These are phyloP conservation scores for Phalacrocorax carbo DNA, from an alignment of 2,113 vertebrate species.

Conservation along the genomic window DNA sequence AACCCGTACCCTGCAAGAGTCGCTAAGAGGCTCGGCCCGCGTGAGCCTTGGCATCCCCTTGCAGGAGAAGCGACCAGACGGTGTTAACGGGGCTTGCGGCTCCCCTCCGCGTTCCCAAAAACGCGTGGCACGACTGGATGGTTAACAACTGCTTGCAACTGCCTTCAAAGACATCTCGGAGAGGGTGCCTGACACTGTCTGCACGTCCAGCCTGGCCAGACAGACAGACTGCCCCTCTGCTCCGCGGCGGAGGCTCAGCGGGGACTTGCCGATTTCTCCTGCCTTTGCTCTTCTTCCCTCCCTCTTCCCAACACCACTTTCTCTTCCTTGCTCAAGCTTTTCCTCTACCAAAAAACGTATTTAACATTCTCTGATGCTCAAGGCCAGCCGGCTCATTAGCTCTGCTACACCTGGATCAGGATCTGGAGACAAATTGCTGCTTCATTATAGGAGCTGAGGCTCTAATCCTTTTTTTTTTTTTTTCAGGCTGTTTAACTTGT, in stretches of 20 bases:
- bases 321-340: neutral
- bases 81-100: neutral
- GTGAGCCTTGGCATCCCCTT: accelerated
- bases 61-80: neutral
- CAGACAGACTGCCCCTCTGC: neutral
- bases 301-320: neutral
- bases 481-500: slow-evolving; percentile 66
- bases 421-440: slow-evolving; percentile 69
- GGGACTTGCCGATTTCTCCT: neutral
- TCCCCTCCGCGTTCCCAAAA: neutral
- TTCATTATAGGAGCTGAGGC: slow-evolving; percentile 70
- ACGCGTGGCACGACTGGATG: neutral
- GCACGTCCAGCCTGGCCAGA: neutral
- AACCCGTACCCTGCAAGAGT: accelerated
- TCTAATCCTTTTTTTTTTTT: slow-evolving; percentile 69
- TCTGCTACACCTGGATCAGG: slow-evolving; percentile 62
- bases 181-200: neutral
- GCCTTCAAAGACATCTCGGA: neutral
- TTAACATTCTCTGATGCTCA: slow-evolving; percentile 53
- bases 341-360: neutral
- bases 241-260: neutral
- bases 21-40: neutral
- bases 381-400: slow-evolving; percentile 65
- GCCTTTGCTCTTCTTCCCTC: neutral
- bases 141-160: neutral